Base-by-base conservation (phyloP, 2,113 vertebrate genomes). In the Bufo bufo region DNA sequence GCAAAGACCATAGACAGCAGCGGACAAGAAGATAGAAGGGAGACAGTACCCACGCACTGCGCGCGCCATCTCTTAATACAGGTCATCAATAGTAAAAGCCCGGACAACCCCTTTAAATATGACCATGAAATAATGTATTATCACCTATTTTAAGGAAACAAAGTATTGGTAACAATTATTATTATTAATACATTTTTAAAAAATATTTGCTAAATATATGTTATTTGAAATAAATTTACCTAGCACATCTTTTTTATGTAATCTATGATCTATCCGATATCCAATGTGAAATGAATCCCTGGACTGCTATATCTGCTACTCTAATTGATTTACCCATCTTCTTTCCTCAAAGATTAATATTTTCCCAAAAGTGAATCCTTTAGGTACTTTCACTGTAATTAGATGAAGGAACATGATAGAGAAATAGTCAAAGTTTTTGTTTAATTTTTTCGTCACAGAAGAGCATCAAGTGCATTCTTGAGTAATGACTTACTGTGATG, bases 401-500 rank as follows among this genome's bases (percentile, higher is more conserved):
- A 83, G 80, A 89, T 83, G 61, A 82, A 47, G 14, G n/a, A 58
- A 82, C 75, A 77, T 82, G 79, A 86, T 54, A 65, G 85, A 86
- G 65, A 69, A 86, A 89, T 78, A 78, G 77, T 20, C 50, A 45
- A 88, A 82, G 47, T 47, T 84, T 49, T 79, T 77, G 69, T 77
- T 86, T 77, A 89, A 88, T 88, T 88, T 88, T 75, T 83, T 78
- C 49, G 45, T 47, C 45, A 72, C 80, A 83, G 71, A 83, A 82
- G 80, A 79, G 86, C 81, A 77, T 81, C n/a, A 47, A 74, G 71
- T 77, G 59, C 71, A 66, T 83, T 84, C 59, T 87, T 11, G 77
- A 84, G 77, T 84, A 88, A 88, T 84, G 87, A 84, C 87, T 88
- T 88, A 72, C 81, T 66, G 58, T 84, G 81, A 77, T 84, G 49